Percentiles rank a stretch among this genome's conserved stretches.
phyloP scores from a whole-genome alignment of 2,113 vertebrate genomes.

The Eudorcas thomsonii region DNA sequence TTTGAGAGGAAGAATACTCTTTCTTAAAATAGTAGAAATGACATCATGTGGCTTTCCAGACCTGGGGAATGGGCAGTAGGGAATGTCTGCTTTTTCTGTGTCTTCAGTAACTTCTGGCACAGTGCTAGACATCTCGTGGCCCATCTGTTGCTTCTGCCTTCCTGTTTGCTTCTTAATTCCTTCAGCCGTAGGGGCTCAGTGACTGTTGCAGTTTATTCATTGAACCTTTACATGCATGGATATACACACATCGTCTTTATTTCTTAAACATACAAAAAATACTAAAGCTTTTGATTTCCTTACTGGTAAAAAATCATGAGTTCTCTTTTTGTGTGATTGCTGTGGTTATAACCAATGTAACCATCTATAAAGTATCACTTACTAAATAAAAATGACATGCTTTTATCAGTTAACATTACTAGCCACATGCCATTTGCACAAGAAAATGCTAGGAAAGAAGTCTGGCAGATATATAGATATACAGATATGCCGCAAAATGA shows the following conservation, averaged over 20 bases:
- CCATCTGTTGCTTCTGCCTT: not conserved
- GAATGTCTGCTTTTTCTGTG: not conserved
- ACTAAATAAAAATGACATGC: not conserved
- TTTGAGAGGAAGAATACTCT: not conserved
- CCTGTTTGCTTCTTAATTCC: not conserved
- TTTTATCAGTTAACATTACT: not conserved
- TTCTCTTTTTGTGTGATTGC: not conserved
- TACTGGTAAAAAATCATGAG: not conserved
- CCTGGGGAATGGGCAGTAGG: not conserved
- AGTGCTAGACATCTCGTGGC: not conserved
- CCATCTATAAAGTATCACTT: not conserved
- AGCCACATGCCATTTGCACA: not conserved
- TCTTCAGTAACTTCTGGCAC: not conserved
- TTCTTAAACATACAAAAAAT: not conserved
- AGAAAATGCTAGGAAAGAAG: not conserved
- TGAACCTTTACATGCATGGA: not conserved
- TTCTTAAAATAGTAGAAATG: not conserved
- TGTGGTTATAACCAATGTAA: not conserved
- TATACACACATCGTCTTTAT: not conserved
- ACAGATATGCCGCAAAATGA: too few species aligned
- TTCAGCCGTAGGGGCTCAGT: not conserved
- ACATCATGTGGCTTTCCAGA: not conserved
- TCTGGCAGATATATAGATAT: not conserved
- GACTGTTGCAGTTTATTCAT: not conserved
- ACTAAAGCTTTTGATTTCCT: not conserved